phyloP scores from a whole-genome alignment of 1,140 invertebrate genomes.

The Drosophila kohkoa region DNA sequence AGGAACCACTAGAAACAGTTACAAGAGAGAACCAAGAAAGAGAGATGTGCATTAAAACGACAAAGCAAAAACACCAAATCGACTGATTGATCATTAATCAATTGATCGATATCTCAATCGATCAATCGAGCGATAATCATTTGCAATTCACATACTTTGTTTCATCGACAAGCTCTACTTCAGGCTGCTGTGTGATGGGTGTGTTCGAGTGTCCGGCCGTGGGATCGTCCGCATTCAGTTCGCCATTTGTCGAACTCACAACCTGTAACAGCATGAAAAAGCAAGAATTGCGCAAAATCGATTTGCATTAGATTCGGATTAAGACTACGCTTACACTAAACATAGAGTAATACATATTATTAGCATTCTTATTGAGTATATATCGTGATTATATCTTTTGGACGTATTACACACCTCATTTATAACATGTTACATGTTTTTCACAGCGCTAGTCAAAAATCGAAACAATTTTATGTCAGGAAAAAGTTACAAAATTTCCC shows the following conservation, averaged over 20 bases:
- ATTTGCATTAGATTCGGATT: slow-evolving; percentile 27
- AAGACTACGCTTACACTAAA: slow-evolving; percentile 57
- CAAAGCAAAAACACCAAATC: slow-evolving; percentile 78
- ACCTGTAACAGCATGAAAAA: slow-evolving; percentile 89
- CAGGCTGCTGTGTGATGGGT: slow-evolving; percentile 95
- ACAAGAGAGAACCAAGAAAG: slow-evolving; percentile 59
- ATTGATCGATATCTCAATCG: slow-evolving; percentile 34
- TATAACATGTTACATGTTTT: slow-evolving; percentile 10
- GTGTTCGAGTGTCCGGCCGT: slow-evolving; percentile 98
- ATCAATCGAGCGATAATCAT: slow-evolving; percentile 54
- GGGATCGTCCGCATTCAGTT: slow-evolving; percentile 97
- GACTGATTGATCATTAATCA: slow-evolving; percentile 67
- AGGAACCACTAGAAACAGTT: slow-evolving; percentile 81
- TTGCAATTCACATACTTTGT: slow-evolving; percentile 91
- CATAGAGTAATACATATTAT: slow-evolving; percentile 59
- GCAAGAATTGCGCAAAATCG: slow-evolving; percentile 17
- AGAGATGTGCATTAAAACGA: slow-evolving; percentile 79
- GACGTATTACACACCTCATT: slow-evolving; percentile 44
- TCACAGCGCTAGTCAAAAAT: slow-evolving; percentile 67
- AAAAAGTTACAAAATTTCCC: slow-evolving; percentile 37
- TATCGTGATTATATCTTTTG: slow-evolving; percentile 61
- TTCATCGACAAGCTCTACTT: slow-evolving; percentile 96
- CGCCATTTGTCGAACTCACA: slow-evolving; percentile 98
- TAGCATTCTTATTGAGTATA: slow-evolving; percentile 38
- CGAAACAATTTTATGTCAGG: slow-evolving; percentile 8